Conservation (phyloP, 2,888 invertebrate species). For the Leptopterna dolabrata region DNA sequence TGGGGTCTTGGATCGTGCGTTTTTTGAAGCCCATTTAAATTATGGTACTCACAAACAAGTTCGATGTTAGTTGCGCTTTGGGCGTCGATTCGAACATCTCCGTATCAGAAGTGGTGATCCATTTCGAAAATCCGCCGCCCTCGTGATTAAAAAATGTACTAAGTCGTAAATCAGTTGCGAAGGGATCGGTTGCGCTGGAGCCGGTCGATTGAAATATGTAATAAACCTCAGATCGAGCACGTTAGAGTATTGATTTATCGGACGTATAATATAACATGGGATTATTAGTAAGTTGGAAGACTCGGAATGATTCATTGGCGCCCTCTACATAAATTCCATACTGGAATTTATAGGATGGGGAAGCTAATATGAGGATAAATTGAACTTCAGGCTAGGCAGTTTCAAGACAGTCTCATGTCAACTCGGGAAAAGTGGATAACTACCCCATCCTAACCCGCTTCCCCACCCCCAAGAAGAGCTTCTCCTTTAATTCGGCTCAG, state of each 20-base stretch:
- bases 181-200: neutral
- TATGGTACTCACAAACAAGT: neutral
- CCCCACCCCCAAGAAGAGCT: too few relatives aligned
- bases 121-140: neutral
- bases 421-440: too few relatives aligned
- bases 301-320: neutral
- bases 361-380: too few relatives aligned
- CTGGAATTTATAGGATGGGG: too few relatives aligned
- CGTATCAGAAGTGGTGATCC: neutral
- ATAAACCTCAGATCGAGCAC: neutral
- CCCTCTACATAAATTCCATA: too few relatives aligned
- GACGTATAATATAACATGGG: neutral
- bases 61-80: slow-evolving; percentile 6
- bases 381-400: too few relatives aligned
- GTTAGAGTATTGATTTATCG: neutral
- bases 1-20: neutral
- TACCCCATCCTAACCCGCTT: too few relatives aligned
- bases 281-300: neutral
- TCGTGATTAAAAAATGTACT: neutral
- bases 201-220: neutral
- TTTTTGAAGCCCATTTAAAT: slow-evolving; percentile 12
- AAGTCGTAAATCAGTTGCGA: neutral
- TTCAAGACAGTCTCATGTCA: too few relatives aligned
- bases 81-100: slow-evolving; percentile 15
- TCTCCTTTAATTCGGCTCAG: too few relatives aligned